Base-by-base conservation (phyloP, 2,888 invertebrate species). In the Heliconius ethilla region DNA sequence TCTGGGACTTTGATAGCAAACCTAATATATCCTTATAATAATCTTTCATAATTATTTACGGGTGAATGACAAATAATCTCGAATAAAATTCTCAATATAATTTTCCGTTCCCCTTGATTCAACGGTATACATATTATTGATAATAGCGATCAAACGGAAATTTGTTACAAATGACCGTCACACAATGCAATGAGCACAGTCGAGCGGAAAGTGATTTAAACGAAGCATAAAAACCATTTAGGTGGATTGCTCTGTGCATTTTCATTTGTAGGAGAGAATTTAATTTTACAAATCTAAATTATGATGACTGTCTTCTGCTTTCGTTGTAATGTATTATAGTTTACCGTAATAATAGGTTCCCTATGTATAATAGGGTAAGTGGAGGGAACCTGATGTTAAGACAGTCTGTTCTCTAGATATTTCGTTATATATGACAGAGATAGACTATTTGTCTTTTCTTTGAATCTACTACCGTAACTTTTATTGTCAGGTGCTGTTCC, bases 171-270 rank as follows among this genome's bases (percentile, higher is more conserved):
- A 73, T 77, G 55, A 77, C 73, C 67, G 29, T 67, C 59, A 73
- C 59, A 67, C 73, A 77, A 69, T 67, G 73, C 67, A 59, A 77
- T 59, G 37, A 40, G 15, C n/a, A 73, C 27, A 74, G 37, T 77
- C 77, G 59, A 77, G 77, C 67, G 77, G 73, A 77, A 77, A 77
- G 73, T 59, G 67, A 77, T n/a, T 73, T 62, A 62, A 77, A 74
- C 77, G 77, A 73, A 77, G 77, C 77, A 74, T 59, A 67, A 59
- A 72, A 74, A 73, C 67, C 77, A 73, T 77, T 73, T 77, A 37
- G 67, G 59, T 59, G 51, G 72, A 76, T 76, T 72, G 55, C 70
- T 76, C 27, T 72, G 55, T 66, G 27, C 66, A 66, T 72, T 72
- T 76, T 66, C 72, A 72, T 72, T 72, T 13, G 55, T 59, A 72